Evolutionary conservation across 2,888 invertebrate species (phyloP).

Genomic region (Aleiodes alternator): DNA sequence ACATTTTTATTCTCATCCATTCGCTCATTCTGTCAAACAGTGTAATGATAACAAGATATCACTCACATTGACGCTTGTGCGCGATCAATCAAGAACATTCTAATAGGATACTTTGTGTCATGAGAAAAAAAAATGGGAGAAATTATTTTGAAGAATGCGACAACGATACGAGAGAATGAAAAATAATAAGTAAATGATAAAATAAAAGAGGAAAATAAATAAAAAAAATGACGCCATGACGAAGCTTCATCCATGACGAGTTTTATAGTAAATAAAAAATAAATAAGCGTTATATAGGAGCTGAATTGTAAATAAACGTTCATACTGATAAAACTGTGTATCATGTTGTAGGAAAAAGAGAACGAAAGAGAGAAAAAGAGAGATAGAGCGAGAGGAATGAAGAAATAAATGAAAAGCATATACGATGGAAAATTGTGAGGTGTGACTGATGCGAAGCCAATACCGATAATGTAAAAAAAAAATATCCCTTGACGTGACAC

Average conservation of each 20-base stretch:
- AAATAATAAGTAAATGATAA: slow-evolving; percentile 16
- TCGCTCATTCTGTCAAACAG: neutral
- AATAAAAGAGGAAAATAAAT: neutral
- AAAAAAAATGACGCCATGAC: slow-evolving; percentile 10
- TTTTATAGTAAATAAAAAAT: slow-evolving; percentile 36
- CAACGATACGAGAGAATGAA: slow-evolving; percentile 41
- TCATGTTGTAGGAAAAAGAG: slow-evolving; percentile 64
- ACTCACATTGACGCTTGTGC: neutral
- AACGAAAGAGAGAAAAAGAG: slow-evolving; percentile 44
- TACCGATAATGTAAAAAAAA: slow-evolving; percentile 65
- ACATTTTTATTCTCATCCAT: neutral
- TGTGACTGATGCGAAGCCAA: slow-evolving; percentile 37
- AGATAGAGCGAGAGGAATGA: slow-evolving; percentile 40
- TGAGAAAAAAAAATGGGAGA: slow-evolving; percentile 37
- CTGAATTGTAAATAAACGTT: slow-evolving; percentile 65
- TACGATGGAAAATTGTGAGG: slow-evolving; percentile 20
- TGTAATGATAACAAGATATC: neutral
- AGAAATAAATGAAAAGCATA: slow-evolving; percentile 12
- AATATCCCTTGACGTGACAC: slow-evolving; percentile 69
- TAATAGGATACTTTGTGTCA: slow-evolving; percentile 9
- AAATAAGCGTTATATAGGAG: slow-evolving; percentile 45
- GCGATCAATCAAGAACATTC: slow-evolving; percentile 12
- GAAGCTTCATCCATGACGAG: slow-evolving; percentile 15
- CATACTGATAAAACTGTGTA: slow-evolving; percentile 64
- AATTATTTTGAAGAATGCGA: slow-evolving; percentile 37